Percentiles rank a stretch among this genome's conserved stretches.
Evolutionary conservation across 2,888 invertebrate genomes (phyloP).

Genomic region (Eupeodes latifasciatus): DNA sequence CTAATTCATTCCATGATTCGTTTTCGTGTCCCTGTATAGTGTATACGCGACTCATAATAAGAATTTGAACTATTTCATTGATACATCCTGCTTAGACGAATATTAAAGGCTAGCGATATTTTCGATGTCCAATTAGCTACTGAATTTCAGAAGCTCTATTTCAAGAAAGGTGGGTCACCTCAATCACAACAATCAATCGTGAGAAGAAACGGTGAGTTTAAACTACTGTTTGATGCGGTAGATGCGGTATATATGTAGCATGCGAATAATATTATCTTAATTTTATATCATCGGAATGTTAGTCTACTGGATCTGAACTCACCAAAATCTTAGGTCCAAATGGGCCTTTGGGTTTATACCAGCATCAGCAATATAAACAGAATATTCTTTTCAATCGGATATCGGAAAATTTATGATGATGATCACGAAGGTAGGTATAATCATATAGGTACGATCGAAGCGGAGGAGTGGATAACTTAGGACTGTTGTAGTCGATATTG

Average conservation of each 20-base stretch:
- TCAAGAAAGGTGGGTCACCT: slow-evolving; percentile 46
- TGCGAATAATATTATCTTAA: slow-evolving; percentile 69
- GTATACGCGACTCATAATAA: slow-evolving; percentile 1
- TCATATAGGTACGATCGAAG: slow-evolving; percentile 56
- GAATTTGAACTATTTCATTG: slow-evolving; percentile 53
- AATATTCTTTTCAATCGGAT: slow-evolving; percentile 34
- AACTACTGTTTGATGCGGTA: slow-evolving; percentile 40
- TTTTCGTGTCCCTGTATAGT: not conserved
- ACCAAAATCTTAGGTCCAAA: slow-evolving; percentile 1
- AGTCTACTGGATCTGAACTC: slow-evolving; percentile 7
- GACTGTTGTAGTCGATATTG: slow-evolving; percentile 3
- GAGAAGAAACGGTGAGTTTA: slow-evolving; percentile 42
- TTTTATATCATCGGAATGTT: slow-evolving; percentile 64
- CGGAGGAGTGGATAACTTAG: not conserved
- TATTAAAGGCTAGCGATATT: slow-evolving; percentile 37
- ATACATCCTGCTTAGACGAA: slow-evolving; percentile 48
- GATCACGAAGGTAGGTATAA: slow-evolving; percentile 56
- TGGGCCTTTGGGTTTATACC: not conserved
- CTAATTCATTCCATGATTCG: slow-evolving; percentile 15
- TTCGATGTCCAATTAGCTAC: slow-evolving; percentile 70
- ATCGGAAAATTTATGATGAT: slow-evolving; percentile 52
- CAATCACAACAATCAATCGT: slow-evolving; percentile 52
- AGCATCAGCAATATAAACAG: slow-evolving; percentile 5
- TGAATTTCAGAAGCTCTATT: slow-evolving; percentile 67
- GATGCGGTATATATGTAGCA: slow-evolving; percentile 46